Conservation (phyloP, 2,113 vertebrate species). For the Hylia prasina region DNA sequence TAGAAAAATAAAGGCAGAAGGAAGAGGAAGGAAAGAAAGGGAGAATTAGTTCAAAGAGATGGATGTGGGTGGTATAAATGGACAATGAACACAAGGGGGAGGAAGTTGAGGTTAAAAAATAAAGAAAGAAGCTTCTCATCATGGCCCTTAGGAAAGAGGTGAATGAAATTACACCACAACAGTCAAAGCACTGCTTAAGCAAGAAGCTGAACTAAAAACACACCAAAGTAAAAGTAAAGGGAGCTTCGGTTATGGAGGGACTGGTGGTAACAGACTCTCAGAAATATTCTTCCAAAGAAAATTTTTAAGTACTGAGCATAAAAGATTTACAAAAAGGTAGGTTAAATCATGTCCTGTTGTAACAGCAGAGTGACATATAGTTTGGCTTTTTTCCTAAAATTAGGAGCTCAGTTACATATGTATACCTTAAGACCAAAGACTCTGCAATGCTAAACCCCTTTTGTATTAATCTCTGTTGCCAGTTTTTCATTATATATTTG, state of each 20-base stretch:
- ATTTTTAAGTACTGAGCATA: background rate
- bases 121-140: background rate
- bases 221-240: background rate
- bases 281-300: background rate
- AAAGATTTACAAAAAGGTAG: background rate
- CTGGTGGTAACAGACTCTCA: background rate
- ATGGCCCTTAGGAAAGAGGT: background rate
- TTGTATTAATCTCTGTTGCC: background rate
- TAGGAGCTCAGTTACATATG: background rate
- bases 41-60: background rate
- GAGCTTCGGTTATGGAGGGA: background rate
- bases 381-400: background rate
- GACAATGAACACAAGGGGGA: background rate
- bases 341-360: background rate
- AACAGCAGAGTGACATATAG: background rate
- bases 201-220: background rate
- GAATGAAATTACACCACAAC: background rate
- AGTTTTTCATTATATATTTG: background rate
- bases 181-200: background rate
- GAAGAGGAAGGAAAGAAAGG: background rate
- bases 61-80: background rate
- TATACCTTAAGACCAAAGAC: background rate
- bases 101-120: background rate
- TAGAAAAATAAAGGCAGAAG: background rate
- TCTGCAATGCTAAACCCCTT: background rate